Conservation (phyloP, 2,888 invertebrate genomes). For the Melolontha melolontha region DNA sequence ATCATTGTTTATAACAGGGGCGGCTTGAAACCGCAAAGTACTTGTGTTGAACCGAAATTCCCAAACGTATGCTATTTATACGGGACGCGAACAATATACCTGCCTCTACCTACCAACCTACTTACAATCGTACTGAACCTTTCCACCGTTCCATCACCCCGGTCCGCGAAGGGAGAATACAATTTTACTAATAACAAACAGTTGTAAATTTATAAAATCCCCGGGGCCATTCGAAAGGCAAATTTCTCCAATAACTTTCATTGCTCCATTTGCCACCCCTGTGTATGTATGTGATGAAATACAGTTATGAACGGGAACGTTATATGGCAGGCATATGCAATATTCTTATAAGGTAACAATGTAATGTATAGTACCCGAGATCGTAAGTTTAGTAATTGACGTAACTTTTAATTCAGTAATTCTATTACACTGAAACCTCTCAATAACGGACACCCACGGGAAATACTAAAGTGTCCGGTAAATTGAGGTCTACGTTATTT, state of each 20-base stretch:
- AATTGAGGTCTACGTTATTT: no score
- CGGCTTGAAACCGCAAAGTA: slow-evolving; percentile 37
- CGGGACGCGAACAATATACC: slow-evolving; percentile 22
- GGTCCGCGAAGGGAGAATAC: slow-evolving; percentile 5
- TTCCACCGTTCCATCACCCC: not conserved
- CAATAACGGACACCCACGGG: no score
- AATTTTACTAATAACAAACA: slow-evolving; percentile 39
- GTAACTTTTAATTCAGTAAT: no score
- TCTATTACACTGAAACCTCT: no score
- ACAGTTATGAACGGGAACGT: no score
- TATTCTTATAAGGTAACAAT: no score
- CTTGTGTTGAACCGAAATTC: slow-evolving; percentile 43
- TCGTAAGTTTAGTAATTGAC: no score
- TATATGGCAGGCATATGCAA: no score
- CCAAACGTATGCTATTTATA: slow-evolving; percentile 41
- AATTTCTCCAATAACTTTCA: slow-evolving; percentile 36
- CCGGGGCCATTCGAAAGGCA: slow-evolving; percentile 30
- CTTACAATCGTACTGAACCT: not conserved
- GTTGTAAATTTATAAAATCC: slow-evolving; percentile 38
- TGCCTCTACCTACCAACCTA: slow-evolving; percentile 15
- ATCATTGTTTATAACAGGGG: slow-evolving; percentile 40
- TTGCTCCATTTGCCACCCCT: not conserved
- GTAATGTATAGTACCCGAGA: no score
- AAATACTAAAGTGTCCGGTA: no score
- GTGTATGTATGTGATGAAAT: no score